These are phyloP conservation scores for Pseudomugil tenellus DNA, from an alignment of 2,797 vertebrate genomes.

Conservation along the genomic window DNA sequence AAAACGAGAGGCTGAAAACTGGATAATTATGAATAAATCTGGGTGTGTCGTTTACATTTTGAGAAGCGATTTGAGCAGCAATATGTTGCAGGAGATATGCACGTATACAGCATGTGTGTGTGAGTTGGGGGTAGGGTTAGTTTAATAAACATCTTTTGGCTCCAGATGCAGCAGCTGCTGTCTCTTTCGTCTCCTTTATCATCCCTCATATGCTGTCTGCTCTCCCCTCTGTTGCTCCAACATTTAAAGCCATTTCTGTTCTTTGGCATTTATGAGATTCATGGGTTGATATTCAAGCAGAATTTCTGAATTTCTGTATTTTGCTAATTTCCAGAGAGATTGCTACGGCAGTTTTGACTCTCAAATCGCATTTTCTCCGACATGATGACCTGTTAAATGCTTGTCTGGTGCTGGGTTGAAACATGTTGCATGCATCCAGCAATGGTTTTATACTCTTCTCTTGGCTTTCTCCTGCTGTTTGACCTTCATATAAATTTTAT, in stretches of 20 bases:
- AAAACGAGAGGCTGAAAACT: constrained; percentile 1
- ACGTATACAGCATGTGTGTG: constrained; percentile 5
- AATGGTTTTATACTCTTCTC: constrained; percentile 1
- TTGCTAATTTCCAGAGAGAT: constrained; percentile 29
- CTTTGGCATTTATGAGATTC: constrained; percentile 42
- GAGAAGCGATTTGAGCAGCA: constrained; percentile 33
- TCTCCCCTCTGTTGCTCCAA: constrained; percentile 37
- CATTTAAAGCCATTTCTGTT: constrained; percentile 64
- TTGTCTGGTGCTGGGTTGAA: not conserved
- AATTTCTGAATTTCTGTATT: constrained; percentile 31
- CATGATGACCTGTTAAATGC: constrained; percentile 15
- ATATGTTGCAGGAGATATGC: constrained; percentile 29
- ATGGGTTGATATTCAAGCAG: constrained; percentile 40
- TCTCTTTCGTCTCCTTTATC: constrained; percentile 59
- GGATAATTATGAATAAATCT: constrained; percentile 35
- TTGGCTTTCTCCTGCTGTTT: constrained; percentile 8
- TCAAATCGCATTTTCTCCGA: constrained; percentile 16
- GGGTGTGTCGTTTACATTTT: constrained; percentile 28
- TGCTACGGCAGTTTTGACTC: constrained; percentile 20
- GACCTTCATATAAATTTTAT: constrained; percentile 7
- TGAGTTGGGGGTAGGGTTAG: constrained; percentile 46
- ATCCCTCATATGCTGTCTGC: constrained; percentile 34
- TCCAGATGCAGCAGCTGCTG: constrained; percentile 53
- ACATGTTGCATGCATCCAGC: no score
- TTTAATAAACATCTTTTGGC: constrained; percentile 66